Base-by-base conservation (phyloP, 2,888 invertebrate species). In the Lepas anatifera region DNA sequence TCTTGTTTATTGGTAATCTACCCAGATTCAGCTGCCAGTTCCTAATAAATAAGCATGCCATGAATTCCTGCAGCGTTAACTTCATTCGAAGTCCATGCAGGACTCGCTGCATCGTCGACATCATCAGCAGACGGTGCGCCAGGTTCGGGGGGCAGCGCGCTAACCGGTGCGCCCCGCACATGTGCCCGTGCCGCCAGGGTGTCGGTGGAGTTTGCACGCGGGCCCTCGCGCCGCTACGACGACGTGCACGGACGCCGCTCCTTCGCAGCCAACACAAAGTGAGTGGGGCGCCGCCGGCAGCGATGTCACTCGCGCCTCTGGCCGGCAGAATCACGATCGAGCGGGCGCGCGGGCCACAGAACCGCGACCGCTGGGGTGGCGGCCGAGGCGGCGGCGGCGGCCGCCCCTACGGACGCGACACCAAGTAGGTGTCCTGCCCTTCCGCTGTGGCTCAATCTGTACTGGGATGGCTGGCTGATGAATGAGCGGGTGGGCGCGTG, bases 361-460 rank as follows among this genome's bases (percentile, higher is more conserved):
- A 25, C 13, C 50, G 50, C 50, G 50, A 50, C 50, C 50, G 50
- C 27, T 25, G 46, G 18, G 18, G 46, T 22, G 13, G 46, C 16
- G 48, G 86, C 78, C 84, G 86, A 79, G 83, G 82, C 81, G 82
- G 84, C 78, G 79, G 76, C 75, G 79, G 68, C 77, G 79, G 73
- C 77, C 18, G n/a, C 2, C 18, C 3, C 48, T 22, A 22, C 50
- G n/a, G 27, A 27, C 50, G 50, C 50, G n/a, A 50, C 50, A 50
- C 50, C 27, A 50, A 50, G 50, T 50, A 50, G 27, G 50, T 50
- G 50, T 10, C 10, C 27, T 2, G 6, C 46, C 22, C 46, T n/a
- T n/a, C n/a, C n/a, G n/a, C n/a, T n/a, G n/a, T n/a, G n/a, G n/a
- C n/a, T n/a, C n/a, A n/a, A n/a, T n/a, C n/a, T n/a, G n/a, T n/a